These are phyloP conservation scores for Canis aureus DNA, from an alignment of 2,113 vertebrate genomes.

Conservation along the genomic window DNA sequence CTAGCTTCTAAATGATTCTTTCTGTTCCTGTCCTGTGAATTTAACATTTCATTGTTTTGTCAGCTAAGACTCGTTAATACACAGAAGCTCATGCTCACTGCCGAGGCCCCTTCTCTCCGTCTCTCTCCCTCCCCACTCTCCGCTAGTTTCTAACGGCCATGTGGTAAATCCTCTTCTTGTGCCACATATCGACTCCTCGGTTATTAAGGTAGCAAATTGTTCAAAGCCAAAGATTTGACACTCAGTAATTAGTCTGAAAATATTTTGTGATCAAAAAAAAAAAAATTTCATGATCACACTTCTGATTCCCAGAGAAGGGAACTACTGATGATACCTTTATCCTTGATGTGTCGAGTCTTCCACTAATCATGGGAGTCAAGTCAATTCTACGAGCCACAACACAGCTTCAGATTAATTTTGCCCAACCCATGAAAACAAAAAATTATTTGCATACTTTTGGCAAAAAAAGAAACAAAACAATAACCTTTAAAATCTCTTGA, in stretches of 20 bases:
- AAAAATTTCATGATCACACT: conserved; percentile 42
- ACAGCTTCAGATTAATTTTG: neutral
- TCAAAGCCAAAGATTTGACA: conserved; percentile 1
- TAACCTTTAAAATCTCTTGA: neutral
- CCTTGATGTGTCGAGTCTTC: neutral
- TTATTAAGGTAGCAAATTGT: neutral
- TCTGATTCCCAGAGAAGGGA: conserved; percentile 8
- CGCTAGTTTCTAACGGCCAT: neutral
- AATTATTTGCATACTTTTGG: neutral
- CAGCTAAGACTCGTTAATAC: neutral
- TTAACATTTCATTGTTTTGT: neutral
- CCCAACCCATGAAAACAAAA: neutral
- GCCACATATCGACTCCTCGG: neutral
- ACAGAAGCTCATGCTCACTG: neutral
- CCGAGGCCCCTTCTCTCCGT: neutral
- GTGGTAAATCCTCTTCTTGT: neutral
- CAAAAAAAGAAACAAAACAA: neutral
- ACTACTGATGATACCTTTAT: neutral
- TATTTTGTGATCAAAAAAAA: conserved; percentile 25
- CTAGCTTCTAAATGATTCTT: conserved; percentile 21
- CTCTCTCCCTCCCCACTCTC: neutral
- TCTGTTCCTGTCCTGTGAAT: neutral
- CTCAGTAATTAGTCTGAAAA: conserved; percentile 30
- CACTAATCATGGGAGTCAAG: neutral
- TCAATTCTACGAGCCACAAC: neutral